Percentiles rank a stretch among this genome's conserved stretches.
phyloP scores from a whole-genome alignment of 92 coral and sea anemone genomes.

The Zoanthus sansibaricus region DNA sequence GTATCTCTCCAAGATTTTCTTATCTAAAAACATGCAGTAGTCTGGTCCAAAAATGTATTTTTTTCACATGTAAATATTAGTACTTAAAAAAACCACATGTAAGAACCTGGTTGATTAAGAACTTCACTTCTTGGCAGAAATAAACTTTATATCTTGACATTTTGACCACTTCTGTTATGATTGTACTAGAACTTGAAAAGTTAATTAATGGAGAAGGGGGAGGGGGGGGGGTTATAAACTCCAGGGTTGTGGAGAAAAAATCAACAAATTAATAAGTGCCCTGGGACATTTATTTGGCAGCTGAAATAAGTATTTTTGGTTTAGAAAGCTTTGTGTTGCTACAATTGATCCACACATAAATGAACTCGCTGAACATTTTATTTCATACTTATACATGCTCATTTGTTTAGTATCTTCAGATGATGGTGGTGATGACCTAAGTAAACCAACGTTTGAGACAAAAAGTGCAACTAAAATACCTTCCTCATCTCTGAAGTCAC shows the following conservation, averaged over 20 bases:
- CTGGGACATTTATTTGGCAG: constrained; percentile 3
- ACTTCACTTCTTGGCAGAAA: constrained; percentile 29
- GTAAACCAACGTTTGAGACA: constrained; percentile 34
- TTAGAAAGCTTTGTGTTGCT: constrained; percentile 24
- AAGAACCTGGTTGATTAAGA: constrained; percentile 25
- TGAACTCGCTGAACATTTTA: neutral
- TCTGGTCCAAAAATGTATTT: neutral
- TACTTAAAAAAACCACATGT: neutral
- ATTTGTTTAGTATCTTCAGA: constrained; percentile 39
- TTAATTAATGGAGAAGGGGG: neutral
- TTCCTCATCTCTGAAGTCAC: constrained; percentile 37
- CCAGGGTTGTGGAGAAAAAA: neutral
- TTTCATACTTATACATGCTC: constrained; percentile 15
- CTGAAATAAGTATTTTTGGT: constrained; percentile 15
- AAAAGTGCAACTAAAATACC: constrained; percentile 29
- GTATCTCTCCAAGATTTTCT: constrained; percentile 23
- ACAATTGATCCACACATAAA: neutral
- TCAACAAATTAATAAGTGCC: neutral
- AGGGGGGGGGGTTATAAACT: neutral
- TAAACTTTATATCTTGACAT: constrained; percentile 10
- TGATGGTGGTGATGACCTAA: constrained; percentile 31
- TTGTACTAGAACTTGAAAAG: neutral
- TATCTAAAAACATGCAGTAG: constrained; percentile 29
- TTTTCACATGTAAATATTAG: constrained; percentile 17
- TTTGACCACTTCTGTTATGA: neutral